Conservation (phyloP, 1,140 invertebrate genomes). For the Scaptomyza hsui region DNA sequence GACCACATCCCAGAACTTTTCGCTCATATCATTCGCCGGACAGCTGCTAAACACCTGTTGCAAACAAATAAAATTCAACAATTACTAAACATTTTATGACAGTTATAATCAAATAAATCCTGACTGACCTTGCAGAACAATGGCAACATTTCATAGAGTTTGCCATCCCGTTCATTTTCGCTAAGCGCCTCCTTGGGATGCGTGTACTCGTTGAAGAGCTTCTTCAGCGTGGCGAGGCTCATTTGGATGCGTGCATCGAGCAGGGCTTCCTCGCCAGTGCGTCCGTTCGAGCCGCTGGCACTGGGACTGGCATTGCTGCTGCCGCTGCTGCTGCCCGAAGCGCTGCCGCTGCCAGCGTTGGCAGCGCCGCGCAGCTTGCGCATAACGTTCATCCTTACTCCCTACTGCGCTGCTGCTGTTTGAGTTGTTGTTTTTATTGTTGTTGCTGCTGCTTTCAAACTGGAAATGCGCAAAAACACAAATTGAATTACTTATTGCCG, state of each 20-base stretch:
- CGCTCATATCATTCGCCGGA: conserved; percentile 95
- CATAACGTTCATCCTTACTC: conserved; percentile 91
- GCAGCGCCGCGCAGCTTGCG: conserved; percentile 90
- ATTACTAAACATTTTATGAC: neutral
- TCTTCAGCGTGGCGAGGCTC: conserved; percentile 97
- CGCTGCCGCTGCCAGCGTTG: conserved; percentile 50
- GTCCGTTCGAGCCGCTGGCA: conserved; percentile 50
- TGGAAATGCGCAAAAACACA: conserved; percentile 36
- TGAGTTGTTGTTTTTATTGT: conserved; percentile 1
- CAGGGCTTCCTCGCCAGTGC: conserved; percentile 83
- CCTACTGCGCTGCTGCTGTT: neutral
- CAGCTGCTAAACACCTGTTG: conserved; percentile 94
- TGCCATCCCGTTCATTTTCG: conserved; percentile 94
- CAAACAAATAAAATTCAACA: neutral
- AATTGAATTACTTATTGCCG: conserved; percentile 43
- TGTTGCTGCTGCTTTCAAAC: conserved; percentile 46
- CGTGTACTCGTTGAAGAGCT: conserved; percentile 96
- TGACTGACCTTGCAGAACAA: conserved; percentile 96
- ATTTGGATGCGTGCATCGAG: conserved; percentile 92
- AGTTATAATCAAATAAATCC: neutral
- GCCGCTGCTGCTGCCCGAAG: conserved; percentile 62
- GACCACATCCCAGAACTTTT: conserved; percentile 97
- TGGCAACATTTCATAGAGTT: conserved; percentile 98
- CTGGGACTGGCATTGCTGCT: conserved; percentile 54
- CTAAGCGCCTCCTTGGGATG: conserved; percentile 92